Base-by-base conservation (phyloP, 1,140 invertebrate genomes). In the Drosophila kikkawai region DNA sequence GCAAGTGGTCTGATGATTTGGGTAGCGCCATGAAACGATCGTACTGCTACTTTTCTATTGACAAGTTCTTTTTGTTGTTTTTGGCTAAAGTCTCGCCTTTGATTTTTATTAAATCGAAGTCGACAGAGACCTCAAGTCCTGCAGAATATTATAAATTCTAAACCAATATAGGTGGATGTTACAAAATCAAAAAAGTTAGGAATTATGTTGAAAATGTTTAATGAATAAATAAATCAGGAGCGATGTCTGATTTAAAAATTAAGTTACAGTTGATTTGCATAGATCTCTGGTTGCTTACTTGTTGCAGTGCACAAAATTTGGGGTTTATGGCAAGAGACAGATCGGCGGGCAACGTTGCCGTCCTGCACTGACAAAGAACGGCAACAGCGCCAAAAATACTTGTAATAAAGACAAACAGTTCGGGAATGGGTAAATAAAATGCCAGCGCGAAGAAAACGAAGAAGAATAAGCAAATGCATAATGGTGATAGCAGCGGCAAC, bases 391-490 rank as follows among this genome's bases (percentile, higher is more conserved):
- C 55, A 67, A 71, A 71, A 71, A 64, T 48, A 15, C 39, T 58
- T 61, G 75, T 88, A 88, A 88, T 88, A 81, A 90, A 88, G 85
- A 88, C 84, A 88, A 88, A 88, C 86, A 88, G 71, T 78, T 82
- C 56, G 85, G 79, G 22, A 56, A 57, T 45, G 59, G 75, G 57
- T 50, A 77, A 64, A 37, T 47, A 44, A 78, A 71, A 44, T 26
- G 67, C 36, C 36, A 42, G 70, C 32, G 51, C 41, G 50, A 56
- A 26, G 55, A 47, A 51, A 64, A 44, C 29, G 57, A 53, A 59
- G 48, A 69, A 58, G 60, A 74, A 47, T 61, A 66, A 51, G 60
- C 68, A 57, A 66, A 74, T 73, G 82, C 84, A 80, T 87, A 87
- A 88, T 88, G 84, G 86, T 80, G 84, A 87, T 87, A 77, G 75